These are phyloP conservation scores for Micrasema longulum DNA, from an alignment of 1,140 invertebrate species.

Conservation along the genomic window DNA sequence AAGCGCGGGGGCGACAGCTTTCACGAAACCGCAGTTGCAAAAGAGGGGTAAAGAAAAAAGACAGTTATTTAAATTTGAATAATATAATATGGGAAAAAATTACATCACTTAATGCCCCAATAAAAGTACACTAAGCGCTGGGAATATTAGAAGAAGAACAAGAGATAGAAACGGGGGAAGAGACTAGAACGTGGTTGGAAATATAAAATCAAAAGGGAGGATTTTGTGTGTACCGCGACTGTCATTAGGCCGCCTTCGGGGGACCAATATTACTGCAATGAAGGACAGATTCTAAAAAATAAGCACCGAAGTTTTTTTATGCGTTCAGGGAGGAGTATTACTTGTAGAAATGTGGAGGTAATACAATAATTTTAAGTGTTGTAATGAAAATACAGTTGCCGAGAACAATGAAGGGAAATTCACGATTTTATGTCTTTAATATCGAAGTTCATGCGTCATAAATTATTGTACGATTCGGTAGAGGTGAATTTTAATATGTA, in stretches of 20 bases:
- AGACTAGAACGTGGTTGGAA: conserved; percentile 66
- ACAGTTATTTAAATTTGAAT: conserved; percentile 72
- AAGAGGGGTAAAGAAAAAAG: conserved; percentile 56
- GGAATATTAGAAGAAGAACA: conserved; percentile 67
- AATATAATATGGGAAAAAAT: conserved; percentile 71
- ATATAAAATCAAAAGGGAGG: conserved; percentile 66
- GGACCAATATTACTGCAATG: conserved; percentile 57
- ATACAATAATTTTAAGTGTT: conserved; percentile 43
- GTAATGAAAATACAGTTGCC: conserved; percentile 39
- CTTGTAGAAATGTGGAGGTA: conserved; percentile 3
- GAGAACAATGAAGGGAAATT: conserved; percentile 42
- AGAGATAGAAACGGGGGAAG: conserved; percentile 65
- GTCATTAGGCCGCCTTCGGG: conserved; percentile 63
- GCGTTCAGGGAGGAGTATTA: conserved; percentile 22
- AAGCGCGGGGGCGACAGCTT: conserved; percentile 32
- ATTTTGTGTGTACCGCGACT: conserved; percentile 61
- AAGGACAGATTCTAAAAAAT: conserved; percentile 52
- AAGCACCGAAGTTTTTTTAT: conserved; percentile 47
- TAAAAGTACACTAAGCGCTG: conserved; percentile 70
- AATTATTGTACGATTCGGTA: conserved; percentile 29
- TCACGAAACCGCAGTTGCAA: conserved; percentile 26
- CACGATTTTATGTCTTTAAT: conserved; percentile 27
- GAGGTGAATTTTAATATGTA: conserved; percentile 13
- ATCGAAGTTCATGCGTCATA: conserved; percentile 35
- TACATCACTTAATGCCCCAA: conserved; percentile 71